Evolutionary conservation across 2,888 invertebrate genomes (phyloP).

Genomic region (Bombylius major): DNA sequence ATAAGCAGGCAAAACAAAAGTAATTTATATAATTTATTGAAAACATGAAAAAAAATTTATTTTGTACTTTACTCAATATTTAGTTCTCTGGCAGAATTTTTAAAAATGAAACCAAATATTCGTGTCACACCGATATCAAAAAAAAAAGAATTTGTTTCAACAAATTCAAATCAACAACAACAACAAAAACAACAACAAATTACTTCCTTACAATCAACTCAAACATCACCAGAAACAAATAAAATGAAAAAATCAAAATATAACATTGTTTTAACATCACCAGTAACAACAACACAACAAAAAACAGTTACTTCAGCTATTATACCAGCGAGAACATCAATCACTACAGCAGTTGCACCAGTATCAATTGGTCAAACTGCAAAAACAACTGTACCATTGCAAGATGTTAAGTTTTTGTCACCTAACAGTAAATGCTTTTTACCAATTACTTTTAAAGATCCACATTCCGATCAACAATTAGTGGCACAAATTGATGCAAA

Average conservation of each 20-base stretch:
- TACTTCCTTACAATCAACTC: slow-evolving; percentile 16
- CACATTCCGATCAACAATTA: slow-evolving; percentile 34
- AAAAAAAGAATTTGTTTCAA: slow-evolving; percentile 8
- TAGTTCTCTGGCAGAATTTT: slow-evolving; percentile 32
- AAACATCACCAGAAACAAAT: slow-evolving; percentile 13
- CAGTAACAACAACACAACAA: slow-evolving; percentile 19
- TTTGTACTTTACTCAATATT: neutral
- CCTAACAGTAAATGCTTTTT: slow-evolving; percentile 27
- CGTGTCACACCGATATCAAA: slow-evolving; percentile 29
- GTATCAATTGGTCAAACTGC: slow-evolving; percentile 5
- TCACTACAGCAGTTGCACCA: slow-evolving; percentile 1
- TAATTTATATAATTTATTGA: slow-evolving; percentile 14
- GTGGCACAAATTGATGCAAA: slow-evolving; percentile 36
- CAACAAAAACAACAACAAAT: slow-evolving; percentile 21
- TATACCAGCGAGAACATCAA: neutral
- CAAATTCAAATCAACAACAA: slow-evolving; percentile 14
- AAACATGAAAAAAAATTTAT: neutral
- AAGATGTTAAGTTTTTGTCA: slow-evolving; percentile 15
- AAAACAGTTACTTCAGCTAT: slow-evolving; percentile 13
- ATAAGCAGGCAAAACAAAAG: slow-evolving; percentile 32
- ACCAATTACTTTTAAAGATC: slow-evolving; percentile 35
- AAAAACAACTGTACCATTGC: slow-evolving; percentile 25
- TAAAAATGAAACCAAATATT: slow-evolving; percentile 33
- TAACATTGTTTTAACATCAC: slow-evolving; percentile 32
- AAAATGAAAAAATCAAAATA: slow-evolving; percentile 33